These are phyloP conservation scores for Theristicus caerulescens DNA, from an alignment of 2,113 vertebrate species.

Conservation along the genomic window DNA sequence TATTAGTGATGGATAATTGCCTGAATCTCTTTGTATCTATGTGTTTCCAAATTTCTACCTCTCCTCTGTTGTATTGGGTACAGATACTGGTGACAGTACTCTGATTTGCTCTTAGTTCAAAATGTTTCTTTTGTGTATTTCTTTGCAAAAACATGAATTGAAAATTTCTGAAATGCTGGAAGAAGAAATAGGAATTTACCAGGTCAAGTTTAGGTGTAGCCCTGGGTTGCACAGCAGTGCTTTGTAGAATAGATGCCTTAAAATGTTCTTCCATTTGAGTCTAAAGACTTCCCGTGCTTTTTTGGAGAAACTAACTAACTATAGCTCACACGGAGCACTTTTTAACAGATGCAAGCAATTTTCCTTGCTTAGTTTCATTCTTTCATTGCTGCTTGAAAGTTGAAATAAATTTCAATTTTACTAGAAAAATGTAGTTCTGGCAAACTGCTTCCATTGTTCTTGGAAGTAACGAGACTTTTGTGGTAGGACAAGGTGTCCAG, in stretches of 20 bases:
- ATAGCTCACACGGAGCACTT: not conserved
- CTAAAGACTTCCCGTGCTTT: not conserved
- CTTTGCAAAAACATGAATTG: not conserved
- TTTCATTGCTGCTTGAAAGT: not conserved
- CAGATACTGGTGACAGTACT: not conserved
- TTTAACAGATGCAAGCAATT: not conserved
- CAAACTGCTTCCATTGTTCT: rapidly evolving
- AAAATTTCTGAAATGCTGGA: not conserved
- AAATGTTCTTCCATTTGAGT: not conserved
- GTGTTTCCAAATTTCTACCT: not conserved
- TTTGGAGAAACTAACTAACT: not conserved
- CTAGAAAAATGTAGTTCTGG: not conserved
- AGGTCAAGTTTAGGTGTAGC: not conserved
- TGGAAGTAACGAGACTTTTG: not conserved
- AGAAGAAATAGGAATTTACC: not conserved
- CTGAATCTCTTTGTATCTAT: not conserved
- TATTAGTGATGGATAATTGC: not conserved
- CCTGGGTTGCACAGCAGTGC: not conserved
- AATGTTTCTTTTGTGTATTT: not conserved
- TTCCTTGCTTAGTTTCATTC: not conserved
- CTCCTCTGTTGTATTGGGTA: not conserved
- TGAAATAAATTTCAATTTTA: not conserved
- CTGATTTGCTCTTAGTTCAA: not conserved
- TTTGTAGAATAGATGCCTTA: not conserved
- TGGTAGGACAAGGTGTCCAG: not conserved